Evolutionary conservation across 2,888 invertebrate species (phyloP), one percentile per base, ranked within the genome.

Genomic region (Phasia obesa): DNA sequence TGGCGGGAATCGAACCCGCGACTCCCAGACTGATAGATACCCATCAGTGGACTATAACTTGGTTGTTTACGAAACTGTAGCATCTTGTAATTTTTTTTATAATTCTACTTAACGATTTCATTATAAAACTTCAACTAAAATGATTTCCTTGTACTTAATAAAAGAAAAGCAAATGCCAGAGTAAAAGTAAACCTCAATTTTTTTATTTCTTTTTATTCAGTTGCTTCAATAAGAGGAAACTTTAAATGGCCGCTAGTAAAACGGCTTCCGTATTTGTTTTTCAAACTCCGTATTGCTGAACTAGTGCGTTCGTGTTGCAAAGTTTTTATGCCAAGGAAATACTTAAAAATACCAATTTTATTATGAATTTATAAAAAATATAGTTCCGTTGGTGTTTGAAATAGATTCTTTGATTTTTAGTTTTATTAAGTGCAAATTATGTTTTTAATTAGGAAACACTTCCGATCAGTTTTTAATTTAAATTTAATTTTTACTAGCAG

Each of bases 311-410:
- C 49, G 13, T 71, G 49, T 35, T 71, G 35, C 4, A 15, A 35
- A 60, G 49, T 38, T 19, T 23, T 47, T 60, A 51, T 13, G 25
- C 9, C 13, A 42, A 27, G 73, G 60, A 62, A 62, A 51, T 51
- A 51, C 53, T 53, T 44, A 53, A 11, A 55, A 44, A 64, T 31
- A 44, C 62, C 42, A 74, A 64, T 74, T 74, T 53, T 21, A 44
- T 15, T 31, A 74, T 31, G 4, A 44, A 25, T 53, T 27, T 44
- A 7, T 21, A 44, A 4, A 11, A 31, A 17, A 55, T 17, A 55
- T n/a, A 9, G 7, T 55, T 31, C 49, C 7, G 19, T 19, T 42
- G 5, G n/a, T n/a, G 11, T 42, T 42, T n/a, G n/a, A 35, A 35
- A 11, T 35, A 35, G 9, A 35, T 11, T 42, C n/a, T 42, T 15